Evolutionary conservation across 2,113 vertebrate genomes (phyloP).

Genomic region (Phalacrocorax carbo): DNA sequence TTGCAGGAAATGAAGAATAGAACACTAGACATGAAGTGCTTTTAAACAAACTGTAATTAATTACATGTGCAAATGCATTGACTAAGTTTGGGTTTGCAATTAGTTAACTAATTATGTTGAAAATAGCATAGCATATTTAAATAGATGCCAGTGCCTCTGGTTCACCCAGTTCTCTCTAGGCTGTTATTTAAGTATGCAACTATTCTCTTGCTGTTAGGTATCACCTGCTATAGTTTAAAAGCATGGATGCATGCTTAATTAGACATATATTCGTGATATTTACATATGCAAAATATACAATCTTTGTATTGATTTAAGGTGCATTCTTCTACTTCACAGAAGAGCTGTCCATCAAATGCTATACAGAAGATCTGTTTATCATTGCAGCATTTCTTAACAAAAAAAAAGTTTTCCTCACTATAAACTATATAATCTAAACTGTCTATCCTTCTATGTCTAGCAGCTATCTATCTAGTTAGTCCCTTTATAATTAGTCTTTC

Average conservation of each 20-base stretch:
- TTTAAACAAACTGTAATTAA: slow-evolving; percentile 59
- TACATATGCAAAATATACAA: neutral
- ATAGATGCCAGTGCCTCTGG: neutral
- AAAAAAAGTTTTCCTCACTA: neutral
- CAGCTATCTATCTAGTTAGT: neutral
- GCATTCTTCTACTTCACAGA: neutral
- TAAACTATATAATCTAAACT: neutral
- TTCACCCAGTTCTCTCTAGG: slow-evolving; percentile 18
- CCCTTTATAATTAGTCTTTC: neutral
- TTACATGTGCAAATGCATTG: slow-evolving; percentile 24
- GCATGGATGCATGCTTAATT: neutral
- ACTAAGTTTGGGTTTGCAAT: slow-evolving; percentile 46
- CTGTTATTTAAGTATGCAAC: neutral
- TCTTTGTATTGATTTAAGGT: neutral
- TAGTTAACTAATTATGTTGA: slow-evolving; percentile 65
- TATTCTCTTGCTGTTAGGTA: slow-evolving; percentile 5
- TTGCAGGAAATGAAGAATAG: slow-evolving; percentile 21
- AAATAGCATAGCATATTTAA: slow-evolving; percentile 58
- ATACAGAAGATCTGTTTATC: neutral
- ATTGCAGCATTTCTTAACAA: neutral
- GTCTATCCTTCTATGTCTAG: neutral
- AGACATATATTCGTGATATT: neutral
- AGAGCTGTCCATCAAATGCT: neutral
- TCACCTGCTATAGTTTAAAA: slow-evolving; percentile 30
- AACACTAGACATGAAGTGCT: slow-evolving; percentile 22